phyloP scores from a whole-genome alignment of 92 coral and sea anemone genomes.

The Hydrozoanthus gracilis region DNA sequence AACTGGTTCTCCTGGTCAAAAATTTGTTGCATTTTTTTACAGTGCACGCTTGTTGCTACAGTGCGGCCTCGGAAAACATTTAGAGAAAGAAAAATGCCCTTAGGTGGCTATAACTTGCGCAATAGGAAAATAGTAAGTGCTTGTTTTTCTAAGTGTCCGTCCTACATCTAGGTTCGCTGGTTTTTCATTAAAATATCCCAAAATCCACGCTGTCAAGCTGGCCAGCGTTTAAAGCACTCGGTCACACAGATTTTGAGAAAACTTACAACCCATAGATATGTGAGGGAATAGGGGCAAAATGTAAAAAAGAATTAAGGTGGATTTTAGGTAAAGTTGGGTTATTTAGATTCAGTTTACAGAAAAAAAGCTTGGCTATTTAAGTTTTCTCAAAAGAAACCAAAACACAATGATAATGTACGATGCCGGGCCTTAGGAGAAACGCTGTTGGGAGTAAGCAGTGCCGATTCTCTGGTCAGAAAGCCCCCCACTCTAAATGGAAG shows the following conservation, averaged over 20 bases:
- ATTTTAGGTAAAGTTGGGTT: conserved; percentile 28
- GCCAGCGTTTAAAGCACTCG: background rate
- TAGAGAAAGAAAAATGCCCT: no score
- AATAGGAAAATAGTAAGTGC: no score
- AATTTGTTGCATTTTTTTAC: no score
- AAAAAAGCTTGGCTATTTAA: conserved; percentile 70
- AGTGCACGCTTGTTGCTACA: no score
- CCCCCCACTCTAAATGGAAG: conserved; percentile 88
- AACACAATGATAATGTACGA: conserved; percentile 31
- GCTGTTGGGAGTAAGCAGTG: conserved; percentile 40
- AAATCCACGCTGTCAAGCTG: background rate
- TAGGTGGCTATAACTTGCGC: no score
- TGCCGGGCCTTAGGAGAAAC: conserved; percentile 23
- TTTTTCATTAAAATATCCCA: background rate
- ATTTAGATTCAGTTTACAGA: conserved; percentile 35
- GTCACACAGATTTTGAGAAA: conserved; percentile 43
- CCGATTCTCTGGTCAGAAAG: conserved; percentile 56
- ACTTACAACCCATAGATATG: conserved; percentile 49
- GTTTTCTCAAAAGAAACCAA: conserved; percentile 86
- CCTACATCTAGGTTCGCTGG: no score
- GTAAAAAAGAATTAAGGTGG: conserved; percentile 24
- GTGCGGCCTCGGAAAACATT: no score
- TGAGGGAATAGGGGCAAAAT: conserved; percentile 39
- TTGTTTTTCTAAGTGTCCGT: no score
- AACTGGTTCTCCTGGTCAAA: no score